These are phyloP conservation scores for Threskiornis aethiopicus DNA, from an alignment of 2,797 vertebrate species.

Conservation along the genomic window DNA sequence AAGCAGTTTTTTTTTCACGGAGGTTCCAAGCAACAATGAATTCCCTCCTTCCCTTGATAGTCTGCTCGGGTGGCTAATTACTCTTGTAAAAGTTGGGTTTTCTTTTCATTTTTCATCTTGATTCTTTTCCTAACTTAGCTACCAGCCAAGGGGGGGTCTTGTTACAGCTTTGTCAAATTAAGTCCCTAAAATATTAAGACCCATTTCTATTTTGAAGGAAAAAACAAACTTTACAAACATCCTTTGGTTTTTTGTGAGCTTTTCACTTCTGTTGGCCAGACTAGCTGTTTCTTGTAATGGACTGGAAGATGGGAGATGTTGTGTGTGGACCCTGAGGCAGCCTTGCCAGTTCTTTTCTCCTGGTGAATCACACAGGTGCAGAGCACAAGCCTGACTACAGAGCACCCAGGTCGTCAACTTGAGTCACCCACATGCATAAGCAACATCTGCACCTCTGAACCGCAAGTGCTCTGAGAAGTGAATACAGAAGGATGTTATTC, in stretches of 20 bases:
- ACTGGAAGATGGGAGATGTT: neutral
- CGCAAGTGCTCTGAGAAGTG: neutral
- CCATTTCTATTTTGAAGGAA: neutral
- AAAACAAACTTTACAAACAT: neutral
- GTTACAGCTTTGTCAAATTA: neutral
- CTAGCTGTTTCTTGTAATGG: neutral
- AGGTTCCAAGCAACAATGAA: neutral
- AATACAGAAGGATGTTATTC: neutral
- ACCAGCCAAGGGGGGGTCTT: neutral
- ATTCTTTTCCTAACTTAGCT: neutral
- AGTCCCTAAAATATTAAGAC: neutral
- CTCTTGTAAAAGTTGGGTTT: neutral
- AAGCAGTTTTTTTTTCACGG: neutral
- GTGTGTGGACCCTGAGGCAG: neutral
- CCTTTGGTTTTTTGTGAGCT: neutral
- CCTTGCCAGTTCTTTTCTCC: neutral
- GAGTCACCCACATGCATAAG: neutral
- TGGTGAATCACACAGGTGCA: neutral
- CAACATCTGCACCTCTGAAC: neutral
- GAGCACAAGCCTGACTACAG: neutral
- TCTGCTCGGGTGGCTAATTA: neutral
- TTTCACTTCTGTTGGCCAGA: neutral
- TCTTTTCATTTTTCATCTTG: neutral
- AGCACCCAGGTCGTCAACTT: neutral
- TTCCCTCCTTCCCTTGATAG: neutral